Conservation (phyloP, 2,797 vertebrate genomes). For the Channa striata region DNA sequence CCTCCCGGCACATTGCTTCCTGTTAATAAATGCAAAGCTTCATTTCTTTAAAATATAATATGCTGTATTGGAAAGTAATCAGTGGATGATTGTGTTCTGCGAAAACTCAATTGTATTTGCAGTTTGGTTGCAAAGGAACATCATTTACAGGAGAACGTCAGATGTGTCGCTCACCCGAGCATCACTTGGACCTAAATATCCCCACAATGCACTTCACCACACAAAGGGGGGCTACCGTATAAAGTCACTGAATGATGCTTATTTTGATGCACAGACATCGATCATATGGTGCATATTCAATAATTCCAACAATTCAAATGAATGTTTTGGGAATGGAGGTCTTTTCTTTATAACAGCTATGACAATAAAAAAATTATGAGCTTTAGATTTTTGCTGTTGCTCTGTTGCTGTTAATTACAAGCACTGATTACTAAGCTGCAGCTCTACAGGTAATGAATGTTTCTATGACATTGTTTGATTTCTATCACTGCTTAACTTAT, state of each 20-base stretch:
- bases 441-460: background rate
- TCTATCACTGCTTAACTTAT: background rate
- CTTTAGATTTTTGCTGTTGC: too few species aligned
- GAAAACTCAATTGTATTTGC: background rate
- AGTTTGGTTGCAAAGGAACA: too few species aligned
- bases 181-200: background rate
- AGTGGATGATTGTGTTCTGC: background rate
- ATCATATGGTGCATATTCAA: background rate
- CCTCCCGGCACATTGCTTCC: too few species aligned
- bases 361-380: too few species aligned
- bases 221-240: too few species aligned
- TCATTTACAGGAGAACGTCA: background rate
- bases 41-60: too few species aligned
- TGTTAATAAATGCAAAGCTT: too few species aligned
- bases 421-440: background rate
- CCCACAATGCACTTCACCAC: background rate
- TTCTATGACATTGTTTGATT: background rate
- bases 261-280: background rate
- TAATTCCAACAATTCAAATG: too few species aligned
- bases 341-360: too few species aligned
- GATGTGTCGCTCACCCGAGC: background rate
- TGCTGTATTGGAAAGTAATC: too few species aligned
- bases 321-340: too few species aligned
- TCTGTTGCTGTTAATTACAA: too few species aligned
- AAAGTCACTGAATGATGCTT: background rate